phyloP scores from a whole-genome alignment of 2,113 vertebrate species.

The Fregetta grallaria region DNA sequence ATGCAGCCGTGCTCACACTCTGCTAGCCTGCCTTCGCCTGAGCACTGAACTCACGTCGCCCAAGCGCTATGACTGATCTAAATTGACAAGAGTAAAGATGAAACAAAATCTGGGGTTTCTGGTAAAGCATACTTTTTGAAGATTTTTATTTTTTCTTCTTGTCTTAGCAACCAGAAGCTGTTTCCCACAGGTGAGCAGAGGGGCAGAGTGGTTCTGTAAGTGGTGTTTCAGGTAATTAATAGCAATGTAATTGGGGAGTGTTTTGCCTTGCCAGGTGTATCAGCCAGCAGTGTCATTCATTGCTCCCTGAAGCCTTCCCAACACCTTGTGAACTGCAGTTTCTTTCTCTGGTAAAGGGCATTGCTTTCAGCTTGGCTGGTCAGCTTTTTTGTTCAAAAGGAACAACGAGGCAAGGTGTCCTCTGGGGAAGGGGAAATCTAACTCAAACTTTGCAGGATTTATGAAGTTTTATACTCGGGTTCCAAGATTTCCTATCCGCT shows the following conservation, averaged over 20 bases:
- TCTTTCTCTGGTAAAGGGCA: not conserved
- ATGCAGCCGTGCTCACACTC: conserved; percentile 13
- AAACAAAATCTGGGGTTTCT: not conserved
- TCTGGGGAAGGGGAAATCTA: not conserved
- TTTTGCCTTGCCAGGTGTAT: not conserved
- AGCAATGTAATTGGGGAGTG: not conserved
- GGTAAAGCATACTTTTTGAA: not conserved
- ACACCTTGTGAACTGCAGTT: not conserved
- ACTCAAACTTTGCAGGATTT: not conserved
- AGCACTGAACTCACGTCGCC: not conserved
- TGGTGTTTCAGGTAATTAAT: conserved; percentile 41
- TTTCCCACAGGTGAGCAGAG: not conserved
- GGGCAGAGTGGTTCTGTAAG: not conserved
- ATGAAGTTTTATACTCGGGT: not conserved
- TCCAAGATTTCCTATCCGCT: not conserved
- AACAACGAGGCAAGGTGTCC: not conserved
- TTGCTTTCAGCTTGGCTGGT: conserved; percentile 1
- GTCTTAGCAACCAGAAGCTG: not conserved
- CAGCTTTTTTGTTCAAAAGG: not conserved
- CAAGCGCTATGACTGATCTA: not conserved
- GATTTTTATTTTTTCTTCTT: not conserved
- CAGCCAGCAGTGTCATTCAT: not conserved
- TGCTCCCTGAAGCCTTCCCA: not conserved
- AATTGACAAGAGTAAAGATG: not conserved
- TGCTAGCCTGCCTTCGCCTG: not conserved